Evolutionary conservation across 2,113 vertebrate genomes (phyloP).

Genomic region (Nibea coibor): DNA sequence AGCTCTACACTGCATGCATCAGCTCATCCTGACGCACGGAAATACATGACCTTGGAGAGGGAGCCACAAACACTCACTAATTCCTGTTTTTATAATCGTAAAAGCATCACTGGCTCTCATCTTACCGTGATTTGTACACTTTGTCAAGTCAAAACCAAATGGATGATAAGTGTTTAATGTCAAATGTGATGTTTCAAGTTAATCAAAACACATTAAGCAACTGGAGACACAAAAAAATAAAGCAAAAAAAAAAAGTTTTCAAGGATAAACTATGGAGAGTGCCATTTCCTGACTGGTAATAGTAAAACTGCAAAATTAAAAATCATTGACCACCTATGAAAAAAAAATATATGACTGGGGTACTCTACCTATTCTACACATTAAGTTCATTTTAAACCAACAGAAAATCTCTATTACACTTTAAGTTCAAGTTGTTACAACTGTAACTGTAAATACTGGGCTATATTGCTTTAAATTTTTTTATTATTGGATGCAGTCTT

Average conservation of each 20-base stretch:
- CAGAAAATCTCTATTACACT: no score
- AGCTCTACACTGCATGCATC: background rate
- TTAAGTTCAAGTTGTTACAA: no score
- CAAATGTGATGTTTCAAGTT: background rate
- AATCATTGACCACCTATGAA: background rate
- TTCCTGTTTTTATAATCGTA: background rate
- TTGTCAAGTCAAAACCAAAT: background rate
- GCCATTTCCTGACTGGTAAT: background rate
- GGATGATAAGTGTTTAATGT: background rate
- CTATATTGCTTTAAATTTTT: no score
- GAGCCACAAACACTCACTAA: background rate
- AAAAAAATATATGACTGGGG: background rate
- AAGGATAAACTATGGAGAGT: background rate
- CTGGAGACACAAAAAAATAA: background rate
- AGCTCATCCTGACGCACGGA: constrained; percentile 23
- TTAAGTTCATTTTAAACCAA: background rate
- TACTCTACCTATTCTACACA: background rate
- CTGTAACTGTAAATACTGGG: no score
- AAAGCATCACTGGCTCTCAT: background rate
- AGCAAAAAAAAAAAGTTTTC: background rate
- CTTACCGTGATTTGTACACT: background rate
- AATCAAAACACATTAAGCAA: background rate
- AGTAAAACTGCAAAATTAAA: background rate
- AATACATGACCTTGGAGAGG: constrained; percentile 28
- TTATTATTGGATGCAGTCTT: no score